These are phyloP conservation scores for Scolopax mira DNA, from an alignment of 2,113 vertebrate species.

Conservation along the genomic window DNA sequence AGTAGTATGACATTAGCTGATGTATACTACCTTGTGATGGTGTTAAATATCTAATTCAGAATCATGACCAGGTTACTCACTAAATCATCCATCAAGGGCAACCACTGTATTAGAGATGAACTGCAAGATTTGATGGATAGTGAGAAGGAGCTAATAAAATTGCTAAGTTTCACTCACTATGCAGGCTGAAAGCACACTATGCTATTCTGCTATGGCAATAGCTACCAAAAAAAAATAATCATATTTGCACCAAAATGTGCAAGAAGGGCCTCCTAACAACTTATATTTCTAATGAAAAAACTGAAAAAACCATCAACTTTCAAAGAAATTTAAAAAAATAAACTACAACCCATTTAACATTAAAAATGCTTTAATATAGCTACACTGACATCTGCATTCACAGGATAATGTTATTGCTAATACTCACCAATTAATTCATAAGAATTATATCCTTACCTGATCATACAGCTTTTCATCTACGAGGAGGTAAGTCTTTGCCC, in stretches of 20 bases:
- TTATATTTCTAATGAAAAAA: not conserved
- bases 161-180: not conserved
- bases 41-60: not conserved
- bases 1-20: not conserved
- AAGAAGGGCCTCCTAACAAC: not conserved
- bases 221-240: not conserved
- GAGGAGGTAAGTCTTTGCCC: constrained; percentile 96
- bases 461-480: constrained; percentile 97
- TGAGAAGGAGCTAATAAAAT: not conserved
- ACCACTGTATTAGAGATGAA: not conserved
- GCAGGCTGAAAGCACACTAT: not conserved
- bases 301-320: not conserved
- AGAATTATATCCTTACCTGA: constrained; percentile 80
- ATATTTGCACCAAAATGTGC: not conserved
- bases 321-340: not conserved
- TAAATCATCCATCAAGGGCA: not conserved
- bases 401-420: not conserved
- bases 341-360: not conserved
- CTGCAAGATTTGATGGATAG: not conserved
- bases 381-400: not conserved
- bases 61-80: not conserved
- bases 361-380: not conserved
- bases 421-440: not conserved
- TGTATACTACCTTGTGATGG: not conserved
- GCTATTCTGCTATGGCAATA: not conserved